Evolutionary conservation across 2,797 vertebrate species (phyloP).

Genomic region (Enteromius viviparus): DNA sequence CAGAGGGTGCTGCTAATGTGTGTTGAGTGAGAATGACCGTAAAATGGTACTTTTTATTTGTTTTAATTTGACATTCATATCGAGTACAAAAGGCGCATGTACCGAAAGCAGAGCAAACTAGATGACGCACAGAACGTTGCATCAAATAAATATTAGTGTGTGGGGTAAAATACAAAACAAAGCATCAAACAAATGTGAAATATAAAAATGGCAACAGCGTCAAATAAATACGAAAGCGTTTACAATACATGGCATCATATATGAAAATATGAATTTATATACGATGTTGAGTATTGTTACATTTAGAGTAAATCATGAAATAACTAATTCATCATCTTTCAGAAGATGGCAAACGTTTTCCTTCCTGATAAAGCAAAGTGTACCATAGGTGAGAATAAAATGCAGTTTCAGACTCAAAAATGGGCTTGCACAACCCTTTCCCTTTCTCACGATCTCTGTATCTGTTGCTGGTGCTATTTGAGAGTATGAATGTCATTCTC

Average conservation of each 20-base stretch:
- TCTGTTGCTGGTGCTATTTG: constrained; percentile 25
- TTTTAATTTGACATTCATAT: constrained; percentile 55
- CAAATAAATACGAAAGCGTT: constrained; percentile 27
- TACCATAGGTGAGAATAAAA: neutral
- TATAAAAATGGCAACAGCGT: constrained; percentile 15
- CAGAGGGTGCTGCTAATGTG: neutral
- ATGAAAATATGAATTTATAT: constrained; percentile 25
- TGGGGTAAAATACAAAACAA: constrained; percentile 38
- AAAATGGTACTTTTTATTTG: constrained; percentile 8
- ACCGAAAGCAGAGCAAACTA: constrained; percentile 41
- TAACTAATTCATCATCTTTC: neutral
- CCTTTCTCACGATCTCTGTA: too few species aligned
- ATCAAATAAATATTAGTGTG: constrained; percentile 27
- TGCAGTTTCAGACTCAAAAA: neutral
- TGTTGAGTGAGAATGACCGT: neutral
- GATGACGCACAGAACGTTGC: neutral
- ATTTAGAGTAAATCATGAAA: neutral
- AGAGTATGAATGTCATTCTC: constrained; percentile 26
- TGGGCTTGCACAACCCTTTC: neutral
- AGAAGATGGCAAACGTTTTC: neutral
- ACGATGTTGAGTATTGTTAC: neutral
- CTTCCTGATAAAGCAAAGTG: constrained; percentile 2
- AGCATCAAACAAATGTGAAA: constrained; percentile 12
- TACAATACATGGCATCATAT: constrained; percentile 24
- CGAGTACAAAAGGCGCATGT: constrained; percentile 55